phyloP scores from a whole-genome alignment of 2,888 invertebrate genomes.

The Nemapogon koenigi region DNA sequence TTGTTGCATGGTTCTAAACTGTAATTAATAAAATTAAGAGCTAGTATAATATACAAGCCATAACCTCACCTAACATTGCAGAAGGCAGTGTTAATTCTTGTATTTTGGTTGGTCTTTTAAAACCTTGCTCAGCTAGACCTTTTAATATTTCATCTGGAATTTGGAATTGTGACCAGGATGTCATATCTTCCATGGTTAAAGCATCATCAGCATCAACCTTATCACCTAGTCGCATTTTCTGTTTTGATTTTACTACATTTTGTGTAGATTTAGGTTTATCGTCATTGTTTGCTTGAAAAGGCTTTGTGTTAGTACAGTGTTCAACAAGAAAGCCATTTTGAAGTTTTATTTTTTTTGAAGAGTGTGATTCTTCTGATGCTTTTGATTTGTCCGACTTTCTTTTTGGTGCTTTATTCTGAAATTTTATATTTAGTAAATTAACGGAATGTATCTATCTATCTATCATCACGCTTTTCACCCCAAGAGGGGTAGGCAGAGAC shows the following conservation, averaged over 20 bases:
- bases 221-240: constrained; percentile 18
- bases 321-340: constrained; percentile 48
- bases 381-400: too few relatives aligned
- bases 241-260: constrained; percentile 36
- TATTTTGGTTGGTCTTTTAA: constrained; percentile 86
- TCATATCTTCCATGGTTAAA: constrained; percentile 49
- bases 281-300: constrained; percentile 30
- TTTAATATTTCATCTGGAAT: constrained; percentile 74
- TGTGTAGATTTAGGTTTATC: not conserved
- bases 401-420: too few relatives aligned
- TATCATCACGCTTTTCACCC: constrained; percentile 3
- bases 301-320: constrained; percentile 26
- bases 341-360: constrained; percentile 32
- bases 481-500: too few relatives aligned
- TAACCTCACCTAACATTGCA: constrained; percentile 82
- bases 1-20: not conserved
- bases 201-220: constrained; percentile 11
- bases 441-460: not conserved
- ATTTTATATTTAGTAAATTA: too few relatives aligned
- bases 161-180: constrained; percentile 72
- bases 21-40: too few relatives aligned
- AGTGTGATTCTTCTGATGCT: too few relatives aligned
- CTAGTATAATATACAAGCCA: too few relatives aligned
- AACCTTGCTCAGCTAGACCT: constrained; percentile 78
- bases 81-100: constrained; percentile 82